Percentiles rank a stretch among this genome's conserved stretches.
Evolutionary conservation across 2,113 vertebrate species (phyloP).

Genomic region (Phyllostomus hastatus): DNA sequence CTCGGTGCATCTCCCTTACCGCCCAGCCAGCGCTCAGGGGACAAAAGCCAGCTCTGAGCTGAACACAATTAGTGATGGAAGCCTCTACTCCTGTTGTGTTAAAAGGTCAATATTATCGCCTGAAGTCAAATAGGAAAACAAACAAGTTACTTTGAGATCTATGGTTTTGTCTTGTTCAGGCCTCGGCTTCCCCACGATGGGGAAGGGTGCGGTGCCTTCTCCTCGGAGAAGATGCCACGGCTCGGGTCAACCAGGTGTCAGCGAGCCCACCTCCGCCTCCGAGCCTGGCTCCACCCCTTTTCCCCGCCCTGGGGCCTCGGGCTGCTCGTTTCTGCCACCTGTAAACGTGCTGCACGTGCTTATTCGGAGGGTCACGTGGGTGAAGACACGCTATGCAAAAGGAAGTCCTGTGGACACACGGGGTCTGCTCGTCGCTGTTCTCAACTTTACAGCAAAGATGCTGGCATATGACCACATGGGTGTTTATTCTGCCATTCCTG

Average conservation of each 20-base stretch:
- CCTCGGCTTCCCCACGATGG: background rate
- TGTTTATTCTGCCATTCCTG: background rate
- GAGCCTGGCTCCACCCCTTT: background rate
- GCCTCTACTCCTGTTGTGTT: background rate
- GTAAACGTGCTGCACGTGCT: background rate
- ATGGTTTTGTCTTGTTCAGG: background rate
- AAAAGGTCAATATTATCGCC: background rate
- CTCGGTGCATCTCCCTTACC: background rate
- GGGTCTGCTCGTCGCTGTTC: background rate
- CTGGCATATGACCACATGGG: background rate
- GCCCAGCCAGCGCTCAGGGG: background rate
- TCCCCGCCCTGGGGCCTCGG: background rate
- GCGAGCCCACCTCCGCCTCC: background rate
- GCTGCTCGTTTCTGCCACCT: background rate
- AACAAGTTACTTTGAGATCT: background rate
- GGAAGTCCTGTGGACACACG: background rate
- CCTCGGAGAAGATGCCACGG: background rate
- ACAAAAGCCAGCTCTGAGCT: background rate
- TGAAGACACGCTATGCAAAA: background rate
- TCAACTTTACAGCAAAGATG: background rate
- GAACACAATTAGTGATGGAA: slow-evolving; percentile 1
- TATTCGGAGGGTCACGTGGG: background rate
- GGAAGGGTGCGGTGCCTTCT: background rate
- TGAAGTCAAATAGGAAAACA: background rate
- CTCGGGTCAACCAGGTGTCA: accelerated